phyloP scores from a whole-genome alignment of 2,888 invertebrate species.

The Mesochorus sp. region DNA sequence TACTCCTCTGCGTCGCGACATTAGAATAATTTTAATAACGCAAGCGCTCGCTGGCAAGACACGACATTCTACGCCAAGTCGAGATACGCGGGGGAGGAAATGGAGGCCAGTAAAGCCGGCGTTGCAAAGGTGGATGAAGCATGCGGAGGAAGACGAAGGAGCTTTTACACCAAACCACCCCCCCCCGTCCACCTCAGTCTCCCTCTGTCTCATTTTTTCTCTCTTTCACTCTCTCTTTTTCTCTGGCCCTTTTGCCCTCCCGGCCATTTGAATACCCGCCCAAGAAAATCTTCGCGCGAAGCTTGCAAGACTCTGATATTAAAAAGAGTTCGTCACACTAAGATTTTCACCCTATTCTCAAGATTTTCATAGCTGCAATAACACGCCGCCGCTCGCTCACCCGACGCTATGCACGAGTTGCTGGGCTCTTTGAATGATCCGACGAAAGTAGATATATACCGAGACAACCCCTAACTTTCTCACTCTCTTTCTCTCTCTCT shows the following conservation, averaged over 20 bases:
- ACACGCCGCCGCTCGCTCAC: slow-evolving; percentile 43
- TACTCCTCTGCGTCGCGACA: slow-evolving; percentile 55
- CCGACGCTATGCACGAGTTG: neutral
- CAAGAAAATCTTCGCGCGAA: slow-evolving; percentile 54
- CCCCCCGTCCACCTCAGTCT: neutral
- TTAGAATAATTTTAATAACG: slow-evolving; percentile 79
- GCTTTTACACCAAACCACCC: slow-evolving; percentile 8
- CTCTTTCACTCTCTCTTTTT: neutral
- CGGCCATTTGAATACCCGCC: slow-evolving; percentile 68
- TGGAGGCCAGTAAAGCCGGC: slow-evolving; percentile 25
- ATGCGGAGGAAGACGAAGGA: slow-evolving; percentile 35
- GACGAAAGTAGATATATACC: neutral
- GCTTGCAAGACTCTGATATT: slow-evolving; percentile 67
- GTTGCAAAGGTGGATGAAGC: neutral
- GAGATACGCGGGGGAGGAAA: slow-evolving; percentile 26
- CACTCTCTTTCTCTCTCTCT: neutral
- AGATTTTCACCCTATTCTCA: slow-evolving; percentile 58
- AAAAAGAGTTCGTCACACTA: slow-evolving; percentile 70
- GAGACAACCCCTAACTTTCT: neutral
- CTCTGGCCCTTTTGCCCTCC: neutral
- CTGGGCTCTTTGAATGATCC: slow-evolving; percentile 16
- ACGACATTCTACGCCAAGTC: slow-evolving; percentile 13
- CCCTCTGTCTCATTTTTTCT: neutral
- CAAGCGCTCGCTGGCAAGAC: slow-evolving; percentile 46
- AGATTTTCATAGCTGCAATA: slow-evolving; percentile 68